Evolutionary conservation across 2,797 vertebrate genomes (phyloP).

Genomic region (Sebastes paucispinis): DNA sequence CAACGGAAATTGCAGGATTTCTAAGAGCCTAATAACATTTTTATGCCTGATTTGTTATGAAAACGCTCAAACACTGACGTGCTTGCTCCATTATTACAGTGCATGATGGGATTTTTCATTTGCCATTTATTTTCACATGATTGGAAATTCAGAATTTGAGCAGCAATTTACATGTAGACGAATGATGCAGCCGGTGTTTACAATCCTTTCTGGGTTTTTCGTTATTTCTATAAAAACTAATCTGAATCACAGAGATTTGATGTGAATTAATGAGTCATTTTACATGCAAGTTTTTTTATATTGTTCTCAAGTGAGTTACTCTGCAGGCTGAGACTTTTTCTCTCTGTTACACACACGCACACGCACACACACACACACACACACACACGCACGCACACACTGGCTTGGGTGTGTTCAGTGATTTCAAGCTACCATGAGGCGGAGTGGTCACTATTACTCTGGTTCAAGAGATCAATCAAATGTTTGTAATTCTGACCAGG

Average conservation of each 20-base stretch:
- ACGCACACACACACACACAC: not conserved
- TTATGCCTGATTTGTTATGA: conserved; percentile 2
- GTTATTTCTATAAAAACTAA: not conserved
- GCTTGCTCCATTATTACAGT: conserved; percentile 11
- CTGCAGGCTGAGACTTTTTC: conserved; percentile 7
- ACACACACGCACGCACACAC: not conserved
- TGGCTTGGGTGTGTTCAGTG: conserved; percentile 52
- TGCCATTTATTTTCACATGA: conserved; percentile 21
- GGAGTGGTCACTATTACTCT: conserved; percentile 54
- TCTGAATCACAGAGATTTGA: not conserved
- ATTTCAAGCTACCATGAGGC: conserved; percentile 29
- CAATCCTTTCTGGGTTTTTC: not conserved
- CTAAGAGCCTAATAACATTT: not conserved
- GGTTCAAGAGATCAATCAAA: conserved; percentile 48
- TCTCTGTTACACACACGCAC: not conserved
- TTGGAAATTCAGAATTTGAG: conserved; percentile 10
- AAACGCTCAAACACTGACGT: conserved; percentile 6
- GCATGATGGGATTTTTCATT: conserved; percentile 30
- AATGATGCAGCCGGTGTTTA: conserved; percentile 5
- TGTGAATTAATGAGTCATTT: not conserved
- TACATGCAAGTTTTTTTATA: not conserved
- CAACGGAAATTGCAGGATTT: not conserved
- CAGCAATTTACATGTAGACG: conserved; percentile 3
- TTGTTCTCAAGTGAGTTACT: conserved; percentile 5
- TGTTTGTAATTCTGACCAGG: conserved; percentile 45